Evolutionary conservation across 2,113 vertebrate genomes (phyloP), one percentile per base, ranked within the genome.

Genomic region (Leptodactylus fuscus): DNA sequence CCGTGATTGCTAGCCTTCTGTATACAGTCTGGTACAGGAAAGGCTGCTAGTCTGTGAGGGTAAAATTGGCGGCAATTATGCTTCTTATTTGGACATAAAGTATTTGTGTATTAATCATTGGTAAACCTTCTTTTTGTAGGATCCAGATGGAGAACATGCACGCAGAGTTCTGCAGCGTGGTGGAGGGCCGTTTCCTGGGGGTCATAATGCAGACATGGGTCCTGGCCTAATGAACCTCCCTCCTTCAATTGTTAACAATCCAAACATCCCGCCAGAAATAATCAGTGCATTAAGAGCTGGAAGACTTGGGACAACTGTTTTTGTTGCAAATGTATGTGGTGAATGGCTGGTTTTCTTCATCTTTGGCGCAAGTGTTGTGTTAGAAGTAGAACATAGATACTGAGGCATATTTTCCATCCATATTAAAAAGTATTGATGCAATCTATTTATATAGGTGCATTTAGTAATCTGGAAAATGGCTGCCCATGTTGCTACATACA

Each of bases 271-370:
- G 88, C 96, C 94, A 51, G 98, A 99, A 24, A 94, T 99, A 90
- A 96, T 99, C 90, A 96, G 92, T 87, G 97, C 96, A 34, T 94
- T 99, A 88, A 97, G 97, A 91, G 95, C 95, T n/a, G 97, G 98
- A 60, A 94, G 97, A 74, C 95, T 99, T 60, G 97, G 98, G 48
- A 95, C 94, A 87, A 98, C 98, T 0, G 96, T 99, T 89, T 99
- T 99, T 93, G 97, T 99, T 82, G 97, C 97, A 87, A 99, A 99
- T 89, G 98, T 99, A 91, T 96, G 97, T 88, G 89, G n/a, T 88
- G 91, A 24, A 9, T 32, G 11, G 24, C n/a, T 27, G 58, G 1
- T 32, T n/a, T 5, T 62, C n/a, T 62, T n/a, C 24, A 55, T 58
- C 7, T 62, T 29, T 12, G 29, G 3, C 5, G 10, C 13, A 15